Evolutionary conservation across 1,140 invertebrate species (phyloP), one percentile per base, ranked within the genome.

Genomic region (Drosophila tristis): DNA sequence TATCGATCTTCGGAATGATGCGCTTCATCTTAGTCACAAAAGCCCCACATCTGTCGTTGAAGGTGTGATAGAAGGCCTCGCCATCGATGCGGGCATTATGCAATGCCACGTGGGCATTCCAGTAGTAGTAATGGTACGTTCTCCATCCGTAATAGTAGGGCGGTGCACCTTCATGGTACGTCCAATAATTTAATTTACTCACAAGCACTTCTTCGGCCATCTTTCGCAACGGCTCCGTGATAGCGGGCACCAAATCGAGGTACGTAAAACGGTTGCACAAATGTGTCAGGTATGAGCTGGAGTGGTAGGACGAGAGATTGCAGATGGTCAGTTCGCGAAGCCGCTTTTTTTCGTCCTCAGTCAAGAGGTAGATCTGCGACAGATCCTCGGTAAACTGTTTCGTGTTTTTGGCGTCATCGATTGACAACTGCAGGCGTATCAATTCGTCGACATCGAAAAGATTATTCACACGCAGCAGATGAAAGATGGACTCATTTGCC

Each of bases 401-500:
- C 2, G 5, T 9, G 4, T 16, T 1, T 0, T 1, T 15, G 0
- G 91, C 92, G 54, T 93, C 93, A 2, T 93, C 81, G 35, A 94
- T 82, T 20, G 79, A 43, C 1, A 84, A 29, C 16, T 48, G 45
- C 1, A 79, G 31, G 11, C 42, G 31, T 0, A 0, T 0, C 6
- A 87, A 2, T 2, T 79, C 48, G 2, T 76, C 20, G 94, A 84
- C 56, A 4, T 81, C 13, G 45, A 70, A 87, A 3, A 82, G 13
- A 0, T 44, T 50, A 4, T 89, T 20, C 4, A 95, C 64, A 47
- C 94, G 92, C 25, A 97, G 91, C 6, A 94, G 92, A 43, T 94
- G 92, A 90, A 97, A 98, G 5, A 97, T 92, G 5, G 95, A 95
- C 63, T 94, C 81, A 91, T 98, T 97, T 8, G 86, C 87, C 82